Conservation (phyloP, 2,888 invertebrate species). For the Selenia dentaria region DNA sequence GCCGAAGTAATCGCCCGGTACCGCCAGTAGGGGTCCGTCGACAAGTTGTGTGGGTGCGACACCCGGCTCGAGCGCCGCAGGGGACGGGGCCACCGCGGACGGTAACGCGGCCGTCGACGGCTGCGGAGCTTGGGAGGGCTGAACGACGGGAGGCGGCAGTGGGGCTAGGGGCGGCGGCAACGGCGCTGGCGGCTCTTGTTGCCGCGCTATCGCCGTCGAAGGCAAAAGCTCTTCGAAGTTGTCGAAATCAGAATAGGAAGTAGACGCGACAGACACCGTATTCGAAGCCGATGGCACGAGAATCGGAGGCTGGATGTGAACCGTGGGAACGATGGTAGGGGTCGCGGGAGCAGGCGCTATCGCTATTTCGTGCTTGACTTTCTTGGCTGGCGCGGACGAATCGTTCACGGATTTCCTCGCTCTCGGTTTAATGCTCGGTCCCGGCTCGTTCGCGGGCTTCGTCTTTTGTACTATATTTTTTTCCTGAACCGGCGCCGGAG, state of each 20-base stretch:
- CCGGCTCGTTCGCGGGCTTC: constrained; percentile 48
- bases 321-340: neutral
- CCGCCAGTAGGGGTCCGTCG: constrained; percentile 88
- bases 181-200: constrained; percentile 42
- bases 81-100: constrained; percentile 39
- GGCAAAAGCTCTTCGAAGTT: constrained; percentile 77
- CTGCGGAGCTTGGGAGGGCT: constrained; percentile 51
- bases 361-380: constrained; percentile 13
- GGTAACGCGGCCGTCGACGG: constrained; percentile 37
- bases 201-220: constrained; percentile 71
- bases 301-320: neutral
- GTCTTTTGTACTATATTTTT: constrained; percentile 65
- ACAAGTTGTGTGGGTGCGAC: constrained; percentile 59
- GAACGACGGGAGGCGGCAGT: no score
- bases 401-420: constrained; percentile 55
- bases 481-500: constrained; percentile 52
- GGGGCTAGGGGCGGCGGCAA: constrained; percentile 4
- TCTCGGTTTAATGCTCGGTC: constrained; percentile 54
- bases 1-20: constrained; percentile 89
- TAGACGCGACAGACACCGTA: constrained; percentile 46
- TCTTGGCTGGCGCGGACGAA: constrained; percentile 25
- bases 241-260: constrained; percentile 61
- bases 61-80: constrained; percentile 43
- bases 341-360: constrained; percentile 41
- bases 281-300: constrained; percentile 45